Evolutionary conservation across 2,888 invertebrate genomes (phyloP), one percentile per base, ranked within the genome.

Genomic region (Troides oblongomaculatus): DNA sequence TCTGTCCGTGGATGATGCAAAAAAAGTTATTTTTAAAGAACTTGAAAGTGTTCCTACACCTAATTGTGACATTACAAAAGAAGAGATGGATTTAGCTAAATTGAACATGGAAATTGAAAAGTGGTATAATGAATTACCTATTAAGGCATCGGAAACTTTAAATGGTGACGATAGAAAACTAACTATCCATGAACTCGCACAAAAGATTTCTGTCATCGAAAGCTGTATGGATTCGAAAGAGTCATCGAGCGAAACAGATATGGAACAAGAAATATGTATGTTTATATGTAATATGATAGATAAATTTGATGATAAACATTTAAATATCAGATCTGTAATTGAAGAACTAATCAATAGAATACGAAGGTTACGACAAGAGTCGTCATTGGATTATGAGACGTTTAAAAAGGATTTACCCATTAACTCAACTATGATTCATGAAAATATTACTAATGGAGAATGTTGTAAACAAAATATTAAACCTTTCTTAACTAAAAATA

Each of bases 121-220:
- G 36, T 89, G 88, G 88, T 84, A 81, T 64, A 77, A 80, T 12
- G 75, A 79, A 25, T 75, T 89, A 64, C 86, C 86, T 53, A 76
- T 88, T 5, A 72, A 77, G 23, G 25, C 62, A 59, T 36, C 64
- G 2, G 73, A 74, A 61, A 63, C 64, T 10, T 67, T 72, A 46
- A 61, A 58, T 63, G 53, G 21, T 1, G 64, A 43, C 21, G 69
- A 46, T 84, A 84, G 78, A 77, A 82, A 62, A 75, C 80, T 62
- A 73, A 84, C 25, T 77, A 84, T 23, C 82, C 74, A 61, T 80
- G 75, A 82, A 64, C 76, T 89, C 39, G 79, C 86, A 3, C 85
- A 84, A 71, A 81, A 78, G 74, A 76, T 89, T 72, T 78, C 81
- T 66, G 80, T 83, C 68, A 82, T 87, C 59, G 88, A 89, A 79